Base-by-base conservation (phyloP, 2,888 invertebrate genomes). In the Diaphora mendica region DNA sequence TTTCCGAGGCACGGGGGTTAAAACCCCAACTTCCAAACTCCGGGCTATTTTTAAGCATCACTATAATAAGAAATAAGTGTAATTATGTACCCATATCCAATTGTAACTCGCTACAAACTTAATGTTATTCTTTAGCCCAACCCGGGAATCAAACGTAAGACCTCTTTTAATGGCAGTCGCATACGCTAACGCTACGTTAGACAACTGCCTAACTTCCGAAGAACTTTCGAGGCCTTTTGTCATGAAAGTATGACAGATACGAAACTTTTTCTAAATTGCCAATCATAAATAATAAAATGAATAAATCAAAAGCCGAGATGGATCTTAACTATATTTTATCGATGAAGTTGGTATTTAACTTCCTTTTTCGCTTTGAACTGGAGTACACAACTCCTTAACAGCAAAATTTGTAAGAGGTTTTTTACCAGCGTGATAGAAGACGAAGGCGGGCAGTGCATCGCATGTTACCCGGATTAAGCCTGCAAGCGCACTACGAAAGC, bases 391-490 rank as follows among this genome's bases (percentile, higher is more conserved):
- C 75, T 84, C 77, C 70, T 74, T 78, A 70, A 79, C 76, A 71
- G 76, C n/a, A 77, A 51, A 85, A 85, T 82, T 83, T 80, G 76
- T 74, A 68, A 72, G 70, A 71, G 64, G 64, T 82, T 85, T 83
- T 83, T 85, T 80, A 73, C 51, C 73, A 35, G 39, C 69, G 74
- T 75, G 78, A 78, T 83, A 74, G 79, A 84, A 76, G 77, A 68
- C 77, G 70, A 73, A 77, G 76, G 76, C 78, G 79, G 77, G 79
- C 79, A 79, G 83, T 87, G 89, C 87, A 88, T 91, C 90, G 89
- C 89, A 88, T 88, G 87, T 86, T 86, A 83, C 78, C 85, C 77
- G 86, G 88, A 90, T 89, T 91, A 89, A 89, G 88, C 81, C 88
- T 85, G 87, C 89, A 88, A 86, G 88, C 87, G 87, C 83, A 86